A percentile compares a stretch with the other conserved stretches of the same genome.
Evolutionary conservation across 1,140 invertebrate species (phyloP).

Genomic region (Sipha flava): DNA sequence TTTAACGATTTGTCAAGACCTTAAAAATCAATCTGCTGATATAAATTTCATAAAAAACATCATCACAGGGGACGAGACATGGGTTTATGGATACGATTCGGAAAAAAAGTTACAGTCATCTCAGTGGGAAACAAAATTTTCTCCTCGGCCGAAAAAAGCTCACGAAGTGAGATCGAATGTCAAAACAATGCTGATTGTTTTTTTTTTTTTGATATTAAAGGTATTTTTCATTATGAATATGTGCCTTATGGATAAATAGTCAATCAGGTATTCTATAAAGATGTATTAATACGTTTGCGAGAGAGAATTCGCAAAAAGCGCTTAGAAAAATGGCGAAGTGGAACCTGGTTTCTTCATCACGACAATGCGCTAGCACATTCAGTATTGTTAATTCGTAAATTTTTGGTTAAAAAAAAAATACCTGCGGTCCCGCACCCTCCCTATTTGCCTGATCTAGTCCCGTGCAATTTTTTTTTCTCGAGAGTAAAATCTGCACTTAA

Average conservation of each 20-base stretch:
- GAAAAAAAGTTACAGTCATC: too few relatives aligned
- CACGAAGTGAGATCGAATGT: neutral
- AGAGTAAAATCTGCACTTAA: conserved; percentile 35
- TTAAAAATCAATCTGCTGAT: too few relatives aligned
- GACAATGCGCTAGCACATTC: conserved; percentile 41
- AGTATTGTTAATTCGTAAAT: conserved; percentile 34
- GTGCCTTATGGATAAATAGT: neutral
- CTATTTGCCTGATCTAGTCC: conserved; percentile 40
- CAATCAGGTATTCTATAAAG: neutral
- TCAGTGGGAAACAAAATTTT: too few relatives aligned
- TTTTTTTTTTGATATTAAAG: neutral
- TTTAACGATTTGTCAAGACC: too few relatives aligned
- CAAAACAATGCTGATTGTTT: neutral
- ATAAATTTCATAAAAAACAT: too few relatives aligned
- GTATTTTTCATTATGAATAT: too few relatives aligned
- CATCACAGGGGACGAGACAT: too few relatives aligned
- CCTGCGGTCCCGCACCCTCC: conserved; percentile 38
- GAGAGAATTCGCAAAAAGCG: neutral
- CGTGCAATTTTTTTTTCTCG: conserved; percentile 38
- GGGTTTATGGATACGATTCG: too few relatives aligned
- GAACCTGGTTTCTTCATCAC: conserved; percentile 39
- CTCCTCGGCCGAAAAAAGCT: too few relatives aligned
- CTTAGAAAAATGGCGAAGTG: neutral
- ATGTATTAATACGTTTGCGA: neutral
- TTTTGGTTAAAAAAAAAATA: conserved; percentile 38